Base-by-base conservation (phyloP, 2,797 vertebrate genomes). In the Channallabes apus region DNA sequence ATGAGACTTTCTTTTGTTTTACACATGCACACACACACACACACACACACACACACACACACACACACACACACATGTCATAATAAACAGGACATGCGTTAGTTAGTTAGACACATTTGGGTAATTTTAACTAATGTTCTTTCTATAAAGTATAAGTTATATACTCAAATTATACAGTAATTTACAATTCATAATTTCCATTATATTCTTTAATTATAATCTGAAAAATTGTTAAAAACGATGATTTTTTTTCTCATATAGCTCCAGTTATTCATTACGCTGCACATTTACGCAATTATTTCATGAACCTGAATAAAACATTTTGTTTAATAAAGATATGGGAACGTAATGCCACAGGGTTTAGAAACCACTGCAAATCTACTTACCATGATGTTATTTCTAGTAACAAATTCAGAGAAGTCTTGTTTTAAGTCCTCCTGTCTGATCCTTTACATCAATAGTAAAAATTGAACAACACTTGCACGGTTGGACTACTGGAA, bases 401-500 rank as follows among this genome's bases (percentile, higher is more conserved):
- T 38, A 9, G 20, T 59, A 24, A 5, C 11, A 79, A 79, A 38
- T 38, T 12, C 54, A 58, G n/a, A 22, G 0, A 73, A 27, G n/a
- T 75, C 15, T 27, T 56, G 46, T 56, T 56, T 58, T 11, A 38
- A 38, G 22, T 78, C 11, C 38, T 62, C 22, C 12, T 61, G 58
- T 20, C 35, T 59, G 29, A 59, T 0, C 20, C 27, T 61, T 61
- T 20, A 58, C 4, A 58, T 6, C 18, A 20, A 58, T 22, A 58
- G 29, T 6, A 20, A 9, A 1, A 73, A 58, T 24, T 22, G 5
- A 11, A 59, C 9, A 75, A 8, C n/a, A 58, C 41, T 51, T 24
- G 29, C 76, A 41, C 17, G 8, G 72, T 27, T 35, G 62, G 75
- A 46, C 84, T 77, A 56, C 77, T 78, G 29, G 46, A 81, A 51